Conservation (phyloP, 2,113 vertebrate species). For the Alosa alosa region DNA sequence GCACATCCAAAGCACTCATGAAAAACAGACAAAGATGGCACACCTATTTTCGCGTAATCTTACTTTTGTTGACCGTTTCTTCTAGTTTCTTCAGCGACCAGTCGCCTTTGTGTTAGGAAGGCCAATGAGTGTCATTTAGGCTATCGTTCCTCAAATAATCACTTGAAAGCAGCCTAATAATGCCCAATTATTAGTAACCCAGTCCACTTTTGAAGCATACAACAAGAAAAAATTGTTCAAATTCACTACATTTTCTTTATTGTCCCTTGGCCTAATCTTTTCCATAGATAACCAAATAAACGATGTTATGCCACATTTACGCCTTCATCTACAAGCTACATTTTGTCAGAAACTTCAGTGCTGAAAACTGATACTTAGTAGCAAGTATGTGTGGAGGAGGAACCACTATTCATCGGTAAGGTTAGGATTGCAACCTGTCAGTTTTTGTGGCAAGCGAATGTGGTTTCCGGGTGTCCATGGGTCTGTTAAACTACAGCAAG, state of each 20-base stretch:
- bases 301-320: not conserved
- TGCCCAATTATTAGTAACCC: not conserved
- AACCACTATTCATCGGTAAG: not conserved
- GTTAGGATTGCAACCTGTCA: conserved; percentile 4
- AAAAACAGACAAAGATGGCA: not conserved
- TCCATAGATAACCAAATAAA: not conserved
- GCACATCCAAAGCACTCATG: not conserved
- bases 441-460: not conserved
- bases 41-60: not conserved
- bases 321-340: not conserved
- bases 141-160: not conserved
- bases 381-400: not conserved
- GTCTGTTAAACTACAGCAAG: not conserved
- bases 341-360: not conserved
- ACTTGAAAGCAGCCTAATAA: not conserved
- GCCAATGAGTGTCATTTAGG: not conserved
- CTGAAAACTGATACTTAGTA: not conserved
- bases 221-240: not conserved
- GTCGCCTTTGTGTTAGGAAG: not conserved
- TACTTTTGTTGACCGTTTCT: not conserved
- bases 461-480: not conserved
- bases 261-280: not conserved
- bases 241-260: not conserved
- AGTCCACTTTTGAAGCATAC: not conserved
- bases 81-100: not conserved